Evolutionary conservation across 2,113 vertebrate genomes (phyloP).

Genomic region (Pao palembangensis): DNA sequence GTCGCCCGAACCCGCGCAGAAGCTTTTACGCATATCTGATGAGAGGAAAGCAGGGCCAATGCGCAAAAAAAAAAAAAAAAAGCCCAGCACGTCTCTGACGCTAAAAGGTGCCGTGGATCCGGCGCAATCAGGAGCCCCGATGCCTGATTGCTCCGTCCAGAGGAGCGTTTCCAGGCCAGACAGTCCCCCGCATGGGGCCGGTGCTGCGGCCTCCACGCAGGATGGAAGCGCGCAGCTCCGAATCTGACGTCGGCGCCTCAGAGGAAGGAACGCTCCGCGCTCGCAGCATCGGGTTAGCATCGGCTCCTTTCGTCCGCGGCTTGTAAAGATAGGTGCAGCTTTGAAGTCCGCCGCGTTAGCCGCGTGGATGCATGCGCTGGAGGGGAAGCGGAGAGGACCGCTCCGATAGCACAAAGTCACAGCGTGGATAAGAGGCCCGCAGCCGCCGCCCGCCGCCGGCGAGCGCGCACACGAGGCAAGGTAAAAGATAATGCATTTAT

Average conservation of each 20-base stretch:
- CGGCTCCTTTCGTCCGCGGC: slow-evolving; percentile 43
- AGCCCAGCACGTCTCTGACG: too few relatives aligned
- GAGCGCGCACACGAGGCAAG: slow-evolving; percentile 59
- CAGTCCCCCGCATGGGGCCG: background rate
- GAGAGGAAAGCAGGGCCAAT: slow-evolving; percentile 7
- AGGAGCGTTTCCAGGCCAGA: too few relatives aligned
- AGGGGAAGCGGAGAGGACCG: slow-evolving; percentile 3
- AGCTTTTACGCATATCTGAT: slow-evolving; percentile 35
- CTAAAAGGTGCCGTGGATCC: too few relatives aligned
- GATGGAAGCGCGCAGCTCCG: slow-evolving; percentile 29
- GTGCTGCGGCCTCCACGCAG: slow-evolving; percentile 23
- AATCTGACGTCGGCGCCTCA: too few relatives aligned
- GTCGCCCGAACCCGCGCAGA: slow-evolving; percentile 54
- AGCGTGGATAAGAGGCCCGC: slow-evolving; percentile 46
- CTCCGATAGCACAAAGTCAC: slow-evolving; percentile 62
- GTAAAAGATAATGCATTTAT: slow-evolving; percentile 80
- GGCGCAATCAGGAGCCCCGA: too few relatives aligned
- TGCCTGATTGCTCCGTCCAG: too few relatives aligned
- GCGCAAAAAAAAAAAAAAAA: background rate
- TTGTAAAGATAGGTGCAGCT: slow-evolving; percentile 27
- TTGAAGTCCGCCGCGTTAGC: slow-evolving; percentile 39
- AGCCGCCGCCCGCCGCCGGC: background rate
- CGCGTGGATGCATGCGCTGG: slow-evolving; percentile 16
- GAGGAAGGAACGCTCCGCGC: slow-evolving; percentile 14
- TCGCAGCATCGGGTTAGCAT: slow-evolving; percentile 24